Evolutionary conservation across 2,888 invertebrate genomes (phyloP), one percentile per base, ranked within the genome.

Genomic region (Helleia helle): DNA sequence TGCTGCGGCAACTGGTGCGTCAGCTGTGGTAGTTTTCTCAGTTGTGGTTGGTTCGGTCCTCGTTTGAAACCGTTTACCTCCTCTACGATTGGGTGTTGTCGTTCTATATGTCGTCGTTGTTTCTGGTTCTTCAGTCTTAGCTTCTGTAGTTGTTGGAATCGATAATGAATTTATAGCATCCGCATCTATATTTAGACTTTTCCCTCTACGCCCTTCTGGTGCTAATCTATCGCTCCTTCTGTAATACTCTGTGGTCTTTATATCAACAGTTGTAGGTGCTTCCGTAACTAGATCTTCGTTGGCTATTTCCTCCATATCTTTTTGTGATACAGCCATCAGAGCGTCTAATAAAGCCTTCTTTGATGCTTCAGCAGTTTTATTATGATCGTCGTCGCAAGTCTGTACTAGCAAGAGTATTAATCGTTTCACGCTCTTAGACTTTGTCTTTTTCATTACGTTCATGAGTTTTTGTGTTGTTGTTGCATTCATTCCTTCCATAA

Each of bases 401-500:
- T 91, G 93, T 12, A 94, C 92, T 44, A 94, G 72, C 15, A 94
- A 68, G 18, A 94, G 72, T 42, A 94, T 90, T 18, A 94, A 74
- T 48, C 92, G 86, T 37, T 91, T 86, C 0, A 93, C 92, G 0
- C 91, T 89, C 42, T 91, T 91, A 51, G 93, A 93, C 51, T 88
- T 89, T 0, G 93, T 93, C 62, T 93, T 91, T 58, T 91, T 90
- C 93, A 94, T 94, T 26, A 93, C 92, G 46, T 89, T 88, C 86
- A 93, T 89, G 40, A 94, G 79, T 51, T 92, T 91, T 45, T 89
- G 86, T 0, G 91, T 88, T 46, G 93, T 92, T 0, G 92, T 90
- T 6, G 90, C 90, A 56, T 94, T 93, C 46, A 93, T 81, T 11
- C 89, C 90, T 1, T 90, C 90, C 62, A 94, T 91, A 54, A 94